phyloP scores from a whole-genome alignment of 2,113 vertebrate genomes.

The Serinus canaria region DNA sequence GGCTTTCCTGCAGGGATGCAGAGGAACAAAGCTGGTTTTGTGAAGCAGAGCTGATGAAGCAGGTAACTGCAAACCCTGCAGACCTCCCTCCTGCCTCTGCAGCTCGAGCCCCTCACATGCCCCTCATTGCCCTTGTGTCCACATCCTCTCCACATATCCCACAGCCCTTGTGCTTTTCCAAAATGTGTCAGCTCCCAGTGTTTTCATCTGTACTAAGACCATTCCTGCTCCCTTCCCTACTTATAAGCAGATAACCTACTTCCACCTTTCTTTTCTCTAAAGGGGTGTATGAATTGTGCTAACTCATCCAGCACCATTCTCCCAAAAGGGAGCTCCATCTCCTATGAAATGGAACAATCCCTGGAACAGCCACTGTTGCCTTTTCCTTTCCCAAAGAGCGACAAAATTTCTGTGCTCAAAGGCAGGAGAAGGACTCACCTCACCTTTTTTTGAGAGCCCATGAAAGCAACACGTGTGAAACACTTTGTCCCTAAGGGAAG shows the following conservation, averaged over 20 bases:
- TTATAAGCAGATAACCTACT: neutral
- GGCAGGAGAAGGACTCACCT: neutral
- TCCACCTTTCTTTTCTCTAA: neutral
- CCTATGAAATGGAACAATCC: neutral
- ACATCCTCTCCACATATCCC: neutral
- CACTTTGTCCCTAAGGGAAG: neutral
- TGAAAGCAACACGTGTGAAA: neutral
- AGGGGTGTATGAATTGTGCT: neutral
- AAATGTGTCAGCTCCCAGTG: neutral
- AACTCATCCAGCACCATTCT: neutral
- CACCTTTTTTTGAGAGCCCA: neutral
- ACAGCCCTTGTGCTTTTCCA: neutral
- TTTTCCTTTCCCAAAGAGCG: neutral
- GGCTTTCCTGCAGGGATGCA: neutral
- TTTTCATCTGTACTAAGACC: neutral
- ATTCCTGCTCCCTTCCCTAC: neutral
- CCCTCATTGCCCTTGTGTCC: neutral
- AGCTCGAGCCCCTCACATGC: fast-evolving
- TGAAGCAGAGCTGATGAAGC: neutral
- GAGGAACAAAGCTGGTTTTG: neutral
- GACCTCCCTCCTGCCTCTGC: neutral
- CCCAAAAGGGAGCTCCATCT: neutral
- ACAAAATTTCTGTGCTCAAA: neutral
- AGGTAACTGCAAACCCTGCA: neutral
- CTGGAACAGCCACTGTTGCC: neutral